Percentiles rank a stretch among this genome's conserved stretches.
phyloP scores from a whole-genome alignment of 2,113 vertebrate species.

The Apodemus sylvaticus region DNA sequence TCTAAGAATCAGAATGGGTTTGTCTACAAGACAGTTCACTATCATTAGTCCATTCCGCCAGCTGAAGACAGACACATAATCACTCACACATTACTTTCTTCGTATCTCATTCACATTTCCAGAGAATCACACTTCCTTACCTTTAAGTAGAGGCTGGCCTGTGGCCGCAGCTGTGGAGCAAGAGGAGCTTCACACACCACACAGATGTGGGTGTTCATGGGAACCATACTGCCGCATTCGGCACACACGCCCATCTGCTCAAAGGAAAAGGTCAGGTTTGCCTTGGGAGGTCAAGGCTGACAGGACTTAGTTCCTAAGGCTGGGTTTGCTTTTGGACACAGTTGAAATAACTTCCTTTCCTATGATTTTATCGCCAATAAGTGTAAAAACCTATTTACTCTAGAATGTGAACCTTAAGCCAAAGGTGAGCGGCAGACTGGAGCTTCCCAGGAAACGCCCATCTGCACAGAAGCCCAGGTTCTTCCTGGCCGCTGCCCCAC shows the following conservation, averaged over 20 bases:
- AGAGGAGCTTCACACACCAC: conserved; percentile 92
- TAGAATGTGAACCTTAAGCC: neutral
- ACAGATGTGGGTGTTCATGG: conserved; percentile 88
- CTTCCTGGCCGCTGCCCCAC: no score
- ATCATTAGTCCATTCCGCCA: neutral
- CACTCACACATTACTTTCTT: conserved; percentile 12
- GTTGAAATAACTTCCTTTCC: conserved; percentile 38
- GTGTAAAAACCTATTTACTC: conserved; percentile 10
- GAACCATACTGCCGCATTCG: conserved; percentile 89
- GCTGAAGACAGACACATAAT: conserved; percentile 5
- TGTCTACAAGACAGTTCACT: neutral
- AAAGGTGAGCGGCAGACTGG: neutral
- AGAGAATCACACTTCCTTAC: conserved; percentile 78
- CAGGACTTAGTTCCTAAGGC: neutral
- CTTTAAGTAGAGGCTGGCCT: conserved; percentile 84
- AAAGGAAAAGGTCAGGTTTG: conserved; percentile 50
- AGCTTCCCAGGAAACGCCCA: neutral
- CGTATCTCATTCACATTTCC: conserved; percentile 11
- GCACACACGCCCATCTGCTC: conserved; percentile 88
- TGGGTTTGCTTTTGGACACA: conserved; percentile 35
- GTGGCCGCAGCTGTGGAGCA: conserved; percentile 86
- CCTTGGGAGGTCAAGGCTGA: neutral
- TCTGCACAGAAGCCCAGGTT: neutral
- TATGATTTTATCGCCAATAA: conserved; percentile 16
- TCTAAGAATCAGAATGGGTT: neutral